Conservation (phyloP, 2,888 invertebrate species). For the Lasioglossum oenotherae region DNA sequence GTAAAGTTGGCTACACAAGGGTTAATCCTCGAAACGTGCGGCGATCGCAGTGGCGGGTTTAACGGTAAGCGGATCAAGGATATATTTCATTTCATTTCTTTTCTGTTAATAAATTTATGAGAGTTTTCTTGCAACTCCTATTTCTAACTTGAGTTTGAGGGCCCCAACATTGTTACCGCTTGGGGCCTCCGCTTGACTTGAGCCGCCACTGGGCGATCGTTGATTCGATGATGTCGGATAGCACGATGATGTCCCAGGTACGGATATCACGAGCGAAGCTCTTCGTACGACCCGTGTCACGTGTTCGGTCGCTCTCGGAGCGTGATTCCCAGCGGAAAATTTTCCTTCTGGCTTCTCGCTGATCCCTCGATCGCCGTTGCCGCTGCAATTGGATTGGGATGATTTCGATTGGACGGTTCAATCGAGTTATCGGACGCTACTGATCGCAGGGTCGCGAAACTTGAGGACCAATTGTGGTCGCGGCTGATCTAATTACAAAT, state of each 20-base stretch:
- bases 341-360: not conserved
- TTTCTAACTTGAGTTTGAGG: too few species aligned
- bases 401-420: not conserved
- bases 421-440: constrained; percentile 12
- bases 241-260: not conserved
- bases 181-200: too few species aligned
- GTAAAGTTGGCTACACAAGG: too few species aligned
- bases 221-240: not conserved
- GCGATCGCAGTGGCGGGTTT: not conserved
- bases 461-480: not conserved
- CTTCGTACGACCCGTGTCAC: constrained; percentile 6
- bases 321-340: not conserved
- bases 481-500: not conserved
- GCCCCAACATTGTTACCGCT: too few species aligned
- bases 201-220: not conserved
- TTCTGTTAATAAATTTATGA: too few species aligned
- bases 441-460: not conserved
- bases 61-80: too few species aligned
- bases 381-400: constrained; percentile 4
- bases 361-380: constrained; percentile 8
- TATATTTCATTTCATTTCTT: too few species aligned
- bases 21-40: constrained; percentile 2
- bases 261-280: constrained; percentile 21
- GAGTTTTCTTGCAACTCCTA: too few species aligned
- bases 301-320: not conserved